Evolutionary conservation across 2,113 vertebrate species (phyloP), one percentile per base, ranked within the genome.

Genomic region (Tetrax tetrax): DNA sequence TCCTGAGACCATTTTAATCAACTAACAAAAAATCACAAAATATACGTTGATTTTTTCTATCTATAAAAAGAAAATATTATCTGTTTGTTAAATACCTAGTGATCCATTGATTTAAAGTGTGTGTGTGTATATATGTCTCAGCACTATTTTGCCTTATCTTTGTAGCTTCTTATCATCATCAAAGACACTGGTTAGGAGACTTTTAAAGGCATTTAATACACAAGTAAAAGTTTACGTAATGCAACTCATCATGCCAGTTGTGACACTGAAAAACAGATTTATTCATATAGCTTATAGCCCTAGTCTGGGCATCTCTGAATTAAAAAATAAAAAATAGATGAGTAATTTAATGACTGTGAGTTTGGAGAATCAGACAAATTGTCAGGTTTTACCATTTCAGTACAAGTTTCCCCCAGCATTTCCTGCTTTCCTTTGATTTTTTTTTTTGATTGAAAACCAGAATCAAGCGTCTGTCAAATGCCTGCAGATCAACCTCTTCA

Each of bases 401-500:
- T 18, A 24, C 18, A 89, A 85, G 60, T 9, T 33, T 90, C 20
- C 20, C 68, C 8, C 27, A 90, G 20, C 13, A 56, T 89, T 65
- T 87, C 12, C 37, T 51, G 33, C 2, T 60, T 75, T 89, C n/a
- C 31, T 81, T 95, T 76, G 16, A 60, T 74, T 10, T 54, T 29
- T 43, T 63, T 68, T 87, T 96, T 83, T 89, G 31, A 68, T 65
- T 87, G n/a, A 95, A 91, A 88, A 27, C 18, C 87, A 83, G 35
- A 79, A 79, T 79, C 41, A 83, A 80, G 12, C 38, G 19, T 86
- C 65, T 93, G 65, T 83, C 41, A 74, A 78, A 84, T 33, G 12
- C 47, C 56, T 66, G 20, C 29, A 92, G 53, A 90, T 15, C 19
- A 57, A 7, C 10, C 53, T 87, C 25, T 87, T 94, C 57, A 75